A percentile compares a stretch with the other conserved stretches of the same genome.
Evolutionary conservation across 2,888 invertebrate species (phyloP).

Genomic region (Lithodes maja): DNA sequence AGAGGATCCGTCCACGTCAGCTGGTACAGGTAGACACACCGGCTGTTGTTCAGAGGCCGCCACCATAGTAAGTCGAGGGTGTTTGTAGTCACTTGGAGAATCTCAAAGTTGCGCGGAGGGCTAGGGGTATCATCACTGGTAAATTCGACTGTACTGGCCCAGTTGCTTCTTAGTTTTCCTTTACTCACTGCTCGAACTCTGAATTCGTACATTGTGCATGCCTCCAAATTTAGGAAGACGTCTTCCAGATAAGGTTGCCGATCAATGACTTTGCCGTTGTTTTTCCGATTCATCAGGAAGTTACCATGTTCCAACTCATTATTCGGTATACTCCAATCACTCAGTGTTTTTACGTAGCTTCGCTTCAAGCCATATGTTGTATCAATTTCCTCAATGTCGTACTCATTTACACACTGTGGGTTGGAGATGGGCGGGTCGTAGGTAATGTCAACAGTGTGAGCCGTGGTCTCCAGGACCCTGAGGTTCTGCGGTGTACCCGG

Average conservation of each 20-base stretch:
- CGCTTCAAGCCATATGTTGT: background rate
- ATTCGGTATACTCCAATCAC: background rate
- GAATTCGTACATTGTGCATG: slow-evolving; percentile 37
- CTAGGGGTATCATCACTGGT: slow-evolving; percentile 42
- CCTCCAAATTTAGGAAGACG: slow-evolving; percentile 22
- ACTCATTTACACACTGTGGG: slow-evolving; percentile 38
- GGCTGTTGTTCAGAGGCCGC: slow-evolving; percentile 18
- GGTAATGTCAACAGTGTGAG: slow-evolving; percentile 27
- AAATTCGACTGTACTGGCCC: background rate
- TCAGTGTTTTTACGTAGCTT: background rate
- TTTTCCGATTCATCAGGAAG: too few species aligned
- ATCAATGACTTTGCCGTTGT: too few species aligned
- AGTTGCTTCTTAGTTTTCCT: slow-evolving; percentile 6
- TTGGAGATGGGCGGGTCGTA: slow-evolving; percentile 20
- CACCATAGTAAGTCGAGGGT: slow-evolving; percentile 24
- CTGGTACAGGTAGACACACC: background rate
- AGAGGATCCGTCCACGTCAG: slow-evolving; percentile 10
- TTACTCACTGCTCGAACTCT: slow-evolving; percentile 21
- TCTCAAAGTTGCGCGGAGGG: slow-evolving; percentile 17
- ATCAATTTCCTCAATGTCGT: slow-evolving; percentile 15
- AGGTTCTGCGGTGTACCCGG: slow-evolving; percentile 36
- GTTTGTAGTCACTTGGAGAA: slow-evolving; percentile 3
- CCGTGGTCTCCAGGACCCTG: background rate
- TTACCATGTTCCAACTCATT: too few species aligned
- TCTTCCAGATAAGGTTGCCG: background rate